Conservation (phyloP, 1,140 invertebrate genomes). For the Eubasilissa regina region DNA sequence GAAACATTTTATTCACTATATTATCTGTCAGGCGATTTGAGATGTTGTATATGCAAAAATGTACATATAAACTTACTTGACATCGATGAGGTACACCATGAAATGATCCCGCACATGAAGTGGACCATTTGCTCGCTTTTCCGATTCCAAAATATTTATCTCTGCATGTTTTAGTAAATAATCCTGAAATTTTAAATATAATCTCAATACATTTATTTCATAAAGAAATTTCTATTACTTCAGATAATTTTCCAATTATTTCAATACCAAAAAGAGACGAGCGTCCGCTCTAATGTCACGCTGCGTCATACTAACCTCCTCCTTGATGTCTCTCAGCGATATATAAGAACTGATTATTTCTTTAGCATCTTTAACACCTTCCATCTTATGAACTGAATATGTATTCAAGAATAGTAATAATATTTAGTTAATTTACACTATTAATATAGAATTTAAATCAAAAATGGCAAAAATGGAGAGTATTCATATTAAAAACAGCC, state of each 20-base stretch:
- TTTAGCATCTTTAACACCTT: conserved; percentile 40
- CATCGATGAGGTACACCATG: conserved; percentile 88
- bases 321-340: conserved; percentile 34
- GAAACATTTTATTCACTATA: no score
- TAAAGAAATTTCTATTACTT: background rate
- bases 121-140: conserved; percentile 84
- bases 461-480: no score
- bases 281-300: conserved; percentile 35
- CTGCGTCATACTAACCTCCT: conserved; percentile 28
- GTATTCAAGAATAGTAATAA: no score
- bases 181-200: conserved; percentile 72
- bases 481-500: no score
- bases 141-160: conserved; percentile 87
- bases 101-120: conserved; percentile 88
- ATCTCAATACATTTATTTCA: background rate
- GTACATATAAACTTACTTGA: conserved; percentile 75
- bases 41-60: background rate
- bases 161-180: conserved; percentile 84
- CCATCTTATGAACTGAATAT: conserved; percentile 16
- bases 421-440: no score
- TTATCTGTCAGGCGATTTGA: background rate
- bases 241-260: background rate
- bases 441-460: no score
- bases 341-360: conserved; percentile 41
- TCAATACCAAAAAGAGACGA: background rate